Evolutionary conservation across 2,113 vertebrate species (phyloP), one percentile per base, ranked within the genome.

Genomic region (Mellivora capensis): DNA sequence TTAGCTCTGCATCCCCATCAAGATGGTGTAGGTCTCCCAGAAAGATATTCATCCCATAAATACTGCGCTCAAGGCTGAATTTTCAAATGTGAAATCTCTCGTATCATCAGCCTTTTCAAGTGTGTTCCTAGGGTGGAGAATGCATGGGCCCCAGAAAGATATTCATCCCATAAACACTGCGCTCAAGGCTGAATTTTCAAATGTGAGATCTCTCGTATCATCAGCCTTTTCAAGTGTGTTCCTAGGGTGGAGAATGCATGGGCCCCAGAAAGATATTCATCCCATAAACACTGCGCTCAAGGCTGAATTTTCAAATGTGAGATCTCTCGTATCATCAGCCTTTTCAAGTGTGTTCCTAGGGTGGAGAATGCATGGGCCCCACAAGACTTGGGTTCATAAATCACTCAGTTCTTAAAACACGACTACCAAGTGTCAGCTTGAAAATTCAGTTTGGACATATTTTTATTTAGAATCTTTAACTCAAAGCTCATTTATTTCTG

Each of bases 401-500:
- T 57, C 37, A 76, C 31, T 42, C 4, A 29, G 37, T 34, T 94
- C 31, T 80, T 93, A 61, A 84, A 94, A 72, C 42, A 7, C 5
- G 1, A 25, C 23, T 77, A n/a, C 6, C 5, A 47, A 34, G 37
- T 21, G 91, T 77, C 57, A 62, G 52, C 39, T 89, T 95, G 31
- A 95, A 82, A 85, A 85, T 89, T 59, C 17, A 7, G 34, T 44
- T 15, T 71, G 14, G 37, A 23, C 15, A 20, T 81, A 34, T 71
- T 91, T 77, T 79, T 72, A 88, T 14, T 59, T 59, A 59, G 44
- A 67, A 85, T 72, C n/a, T 86, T 89, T 83, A 61, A 79, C 69
- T 49, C 59, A 77, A 94, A 91, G n/a, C 57, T 92, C 87, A 90
- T 93, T 97, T 83, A 87, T 81, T 93, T 89, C 79, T 88, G 21